Conservation (phyloP, 1,140 invertebrate species). For the Drosophila kohkoa region DNA sequence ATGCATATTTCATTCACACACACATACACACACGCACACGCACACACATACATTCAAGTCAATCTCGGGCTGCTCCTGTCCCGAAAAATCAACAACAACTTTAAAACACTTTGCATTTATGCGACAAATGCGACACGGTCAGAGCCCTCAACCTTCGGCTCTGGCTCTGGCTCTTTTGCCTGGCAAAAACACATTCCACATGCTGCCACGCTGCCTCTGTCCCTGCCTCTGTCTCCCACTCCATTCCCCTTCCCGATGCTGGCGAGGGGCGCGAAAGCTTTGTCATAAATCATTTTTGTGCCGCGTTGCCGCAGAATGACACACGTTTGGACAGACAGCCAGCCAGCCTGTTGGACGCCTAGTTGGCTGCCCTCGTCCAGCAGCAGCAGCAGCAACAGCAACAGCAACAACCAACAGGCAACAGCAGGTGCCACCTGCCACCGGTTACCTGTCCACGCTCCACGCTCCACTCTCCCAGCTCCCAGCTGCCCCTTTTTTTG, state of each 20-base stretch:
- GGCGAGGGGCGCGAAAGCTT: conserved; percentile 33
- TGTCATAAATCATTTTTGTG: conserved; percentile 79
- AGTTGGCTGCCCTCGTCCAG: background rate
- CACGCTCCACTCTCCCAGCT: background rate
- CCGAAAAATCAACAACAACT: conserved; percentile 58
- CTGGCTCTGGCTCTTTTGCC: background rate
- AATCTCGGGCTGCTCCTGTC: conserved; percentile 40
- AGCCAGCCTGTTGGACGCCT: background rate
- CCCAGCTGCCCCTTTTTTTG: background rate
- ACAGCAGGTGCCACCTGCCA: conserved; percentile 55
- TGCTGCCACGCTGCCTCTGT: conserved; percentile 35
- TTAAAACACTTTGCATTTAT: conserved; percentile 66
- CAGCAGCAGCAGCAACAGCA: too few relatives aligned
- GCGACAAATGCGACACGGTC: conserved; percentile 61
- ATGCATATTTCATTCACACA: conserved; percentile 30
- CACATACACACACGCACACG: background rate
- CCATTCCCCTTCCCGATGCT: conserved; percentile 5
- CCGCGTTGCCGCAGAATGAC: conserved; percentile 78
- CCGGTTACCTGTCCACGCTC: background rate
- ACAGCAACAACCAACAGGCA: too few relatives aligned
- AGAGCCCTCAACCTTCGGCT: conserved; percentile 14
- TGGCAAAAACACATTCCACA: conserved; percentile 9
- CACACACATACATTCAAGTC: conserved; percentile 5
- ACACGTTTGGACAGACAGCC: conserved; percentile 54
- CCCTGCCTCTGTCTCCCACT: background rate